These are phyloP conservation scores for Chouioia cunea DNA, from an alignment of 2,888 invertebrate genomes.

Conservation along the genomic window DNA sequence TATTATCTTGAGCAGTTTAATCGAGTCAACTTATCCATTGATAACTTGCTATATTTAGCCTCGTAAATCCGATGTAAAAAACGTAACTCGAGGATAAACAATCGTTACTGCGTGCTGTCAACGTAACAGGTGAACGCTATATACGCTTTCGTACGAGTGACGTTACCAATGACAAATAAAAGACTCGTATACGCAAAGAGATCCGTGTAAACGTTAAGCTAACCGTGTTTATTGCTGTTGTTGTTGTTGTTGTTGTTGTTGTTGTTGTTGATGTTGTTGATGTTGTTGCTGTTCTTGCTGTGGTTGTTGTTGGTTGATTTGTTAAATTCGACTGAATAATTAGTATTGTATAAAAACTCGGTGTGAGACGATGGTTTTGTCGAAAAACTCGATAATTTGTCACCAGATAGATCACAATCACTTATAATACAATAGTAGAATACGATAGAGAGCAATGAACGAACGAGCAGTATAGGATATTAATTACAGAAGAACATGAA, in stretches of 20 bases:
- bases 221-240: not conserved
- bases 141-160: too few relatives aligned
- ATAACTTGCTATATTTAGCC: too few relatives aligned
- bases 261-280: slow-evolving; percentile 8
- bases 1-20: too few relatives aligned
- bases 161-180: not conserved
- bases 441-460: slow-evolving; percentile 36
- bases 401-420: slow-evolving; percentile 26
- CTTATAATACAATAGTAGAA: slow-evolving; percentile 24
- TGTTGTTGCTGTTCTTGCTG: not conserved
- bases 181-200: not conserved
- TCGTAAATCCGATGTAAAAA: not conserved
- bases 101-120: not conserved
- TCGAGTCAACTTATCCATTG: too few relatives aligned
- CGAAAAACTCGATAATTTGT: slow-evolving; percentile 30
- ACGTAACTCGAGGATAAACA: not conserved
- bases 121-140: slow-evolving; percentile 13
- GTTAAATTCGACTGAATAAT: slow-evolving; percentile 17
- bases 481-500: slow-evolving; percentile 33
- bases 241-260: not conserved
- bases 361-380: slow-evolving; percentile 28
- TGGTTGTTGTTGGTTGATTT: not conserved
- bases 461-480: slow-evolving; percentile 32
- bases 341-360: slow-evolving; percentile 34
- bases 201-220: not conserved